Evolutionary conservation across 2,113 vertebrate species (phyloP), one percentile per base, ranked within the genome.

Genomic region (Percina caprodes): DNA sequence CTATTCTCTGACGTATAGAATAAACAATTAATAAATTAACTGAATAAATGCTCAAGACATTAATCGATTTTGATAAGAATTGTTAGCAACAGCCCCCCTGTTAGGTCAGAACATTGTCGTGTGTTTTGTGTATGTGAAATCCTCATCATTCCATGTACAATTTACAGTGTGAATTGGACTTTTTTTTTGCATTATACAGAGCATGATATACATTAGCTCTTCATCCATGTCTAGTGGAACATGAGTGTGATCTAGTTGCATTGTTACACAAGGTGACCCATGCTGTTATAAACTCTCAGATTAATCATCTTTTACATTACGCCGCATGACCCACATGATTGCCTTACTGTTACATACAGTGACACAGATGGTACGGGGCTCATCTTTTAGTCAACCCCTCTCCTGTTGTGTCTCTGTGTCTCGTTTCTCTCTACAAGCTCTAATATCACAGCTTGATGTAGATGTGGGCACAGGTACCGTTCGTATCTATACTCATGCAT

Each of bases 401-500:
- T 93, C 88, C 70, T 86, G 62, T 86, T 89, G 74, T 96, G 15
- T 96, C 94, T 96, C 92, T 96, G 87, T 95, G 90, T 95, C 92
- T 83, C 89, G 84, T 93, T 92, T 87, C 79, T 89, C 92, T 87
- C 82, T 88, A 91, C 93, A 97, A 96, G 96, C 94, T 94, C 91
- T 91, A 92, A 93, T 96, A 94, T 92, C 91, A 73, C 95, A n/a
- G 94, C 92, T 92, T 93, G 95, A 93, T 87, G 89, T 96, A 96
- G 94, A 94, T 93, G 91, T 94, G 94, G 95, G 93, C 94, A 92
- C 95, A 97, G 96, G 95, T 96, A 96, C 95, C 68, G 88, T 92
- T 26, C 30, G 45, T 69, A 86, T 83, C 59, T 16, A 66, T 33
- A 21, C n/a, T 48, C 24, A 23, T 70, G 84, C 86, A 87, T 90